Evolutionary conservation across 2,888 invertebrate genomes (phyloP).

Genomic region (Ectropis crepuscularia): DNA sequence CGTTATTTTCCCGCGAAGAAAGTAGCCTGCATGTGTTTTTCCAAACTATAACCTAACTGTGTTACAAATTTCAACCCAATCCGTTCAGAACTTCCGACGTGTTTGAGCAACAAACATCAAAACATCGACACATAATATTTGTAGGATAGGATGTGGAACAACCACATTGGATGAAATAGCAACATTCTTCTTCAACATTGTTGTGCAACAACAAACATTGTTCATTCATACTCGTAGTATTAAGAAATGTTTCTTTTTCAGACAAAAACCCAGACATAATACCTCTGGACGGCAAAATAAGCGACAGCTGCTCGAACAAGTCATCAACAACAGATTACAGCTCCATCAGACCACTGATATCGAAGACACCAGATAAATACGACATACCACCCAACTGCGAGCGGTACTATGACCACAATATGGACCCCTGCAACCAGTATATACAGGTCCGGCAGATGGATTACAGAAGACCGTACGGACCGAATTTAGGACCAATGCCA

Average conservation of each 20-base stretch:
- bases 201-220: too few relatives aligned
- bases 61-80: too few relatives aligned
- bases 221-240: not conserved
- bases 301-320: conserved; percentile 77
- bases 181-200: too few relatives aligned
- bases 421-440: conserved; percentile 72
- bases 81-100: too few relatives aligned
- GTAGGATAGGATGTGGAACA: too few relatives aligned
- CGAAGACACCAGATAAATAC: conserved; percentile 72
- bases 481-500: conserved; percentile 57
- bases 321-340: conserved; percentile 78
- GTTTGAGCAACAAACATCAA: too few relatives aligned
- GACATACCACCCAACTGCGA: conserved; percentile 68
- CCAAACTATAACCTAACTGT: too few relatives aligned
- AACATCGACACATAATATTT: too few relatives aligned
- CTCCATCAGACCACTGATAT: conserved; percentile 72
- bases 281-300: conserved; percentile 78
- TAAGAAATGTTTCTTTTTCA: conserved; percentile 47
- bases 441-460: conserved; percentile 75
- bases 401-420: conserved; percentile 69
- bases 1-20: too few relatives aligned
- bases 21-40: too few relatives aligned
- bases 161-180: too few relatives aligned
- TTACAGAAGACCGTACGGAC: conserved; percentile 63
- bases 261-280: conserved; percentile 83